Percentiles rank a stretch among this genome's conserved stretches.
These are phyloP conservation scores for Cordilura impudica DNA, from an alignment of 2,888 invertebrate genomes.

Conservation along the genomic window DNA sequence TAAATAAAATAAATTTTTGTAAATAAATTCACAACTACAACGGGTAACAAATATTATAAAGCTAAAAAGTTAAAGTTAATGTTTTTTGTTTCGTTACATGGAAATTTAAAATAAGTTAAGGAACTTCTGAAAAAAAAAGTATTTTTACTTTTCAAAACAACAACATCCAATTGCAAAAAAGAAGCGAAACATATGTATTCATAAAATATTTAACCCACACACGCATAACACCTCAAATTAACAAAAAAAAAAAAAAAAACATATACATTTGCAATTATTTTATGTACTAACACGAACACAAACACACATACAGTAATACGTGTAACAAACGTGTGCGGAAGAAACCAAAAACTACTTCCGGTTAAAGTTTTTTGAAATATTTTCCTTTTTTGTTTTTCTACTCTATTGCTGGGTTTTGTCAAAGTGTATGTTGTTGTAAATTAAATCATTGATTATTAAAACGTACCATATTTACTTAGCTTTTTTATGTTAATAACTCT, in stretches of 20 bases:
- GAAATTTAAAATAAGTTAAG: too few relatives aligned
- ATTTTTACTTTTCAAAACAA: not conserved
- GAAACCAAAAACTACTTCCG: slow-evolving; percentile 58
- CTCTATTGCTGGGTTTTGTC: slow-evolving; percentile 3
- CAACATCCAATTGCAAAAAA: not conserved
- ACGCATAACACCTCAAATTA: slow-evolving; percentile 14
- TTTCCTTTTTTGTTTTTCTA: slow-evolving; percentile 11
- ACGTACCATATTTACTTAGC: slow-evolving; percentile 9
- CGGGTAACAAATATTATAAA: too few relatives aligned
- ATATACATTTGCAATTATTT: too few relatives aligned
- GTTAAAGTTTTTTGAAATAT: slow-evolving; percentile 44
- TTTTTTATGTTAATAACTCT: slow-evolving; percentile 18
- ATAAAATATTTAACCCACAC: slow-evolving; percentile 11
- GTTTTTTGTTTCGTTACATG: too few relatives aligned
- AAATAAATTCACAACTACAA: too few relatives aligned
- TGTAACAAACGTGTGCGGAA: slow-evolving; percentile 49
- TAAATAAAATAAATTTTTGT: too few relatives aligned
- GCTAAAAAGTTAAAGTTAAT: too few relatives aligned
- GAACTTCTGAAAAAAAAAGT: too few relatives aligned
- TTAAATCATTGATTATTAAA: slow-evolving; percentile 43
- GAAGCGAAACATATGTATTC: slow-evolving; percentile 33
- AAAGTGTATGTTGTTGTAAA: slow-evolving; percentile 19
- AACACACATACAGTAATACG: not conserved
- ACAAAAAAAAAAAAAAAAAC: not conserved
- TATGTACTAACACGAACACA: not conserved